Evolutionary conservation across 2,113 vertebrate species (phyloP), one percentile per base, ranked within the genome.

Genomic region (Tor tambroides): DNA sequence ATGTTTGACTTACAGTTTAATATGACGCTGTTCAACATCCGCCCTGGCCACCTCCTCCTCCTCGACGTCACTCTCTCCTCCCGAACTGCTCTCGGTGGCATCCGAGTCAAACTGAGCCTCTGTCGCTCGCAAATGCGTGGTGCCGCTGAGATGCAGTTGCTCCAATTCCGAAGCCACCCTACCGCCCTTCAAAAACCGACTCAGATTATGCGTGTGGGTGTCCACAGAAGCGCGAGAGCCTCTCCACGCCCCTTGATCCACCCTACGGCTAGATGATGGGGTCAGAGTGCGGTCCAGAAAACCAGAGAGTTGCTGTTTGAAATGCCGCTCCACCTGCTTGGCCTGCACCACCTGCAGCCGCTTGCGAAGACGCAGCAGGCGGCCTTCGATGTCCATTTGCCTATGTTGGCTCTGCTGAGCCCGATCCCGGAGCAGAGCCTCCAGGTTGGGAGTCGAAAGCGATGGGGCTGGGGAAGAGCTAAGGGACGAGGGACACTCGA

Each of bases 331-430:
- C 85, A 99, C 97, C 94, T 99, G 98, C 93, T 99, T 99, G 5
- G 97, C 98, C 92, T 99, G 98, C 76, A 99, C 98, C 84, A 99
- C 97, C 93, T 98, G 97, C 89, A 99, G 95, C 88, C 98, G 96
- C 85, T 99, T 99, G 88, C 98, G 97, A 84, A 99, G 95, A 63
- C 96, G 95, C 8, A 96, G 95, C 63, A 98, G 95, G 4, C 97
- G 93, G 87, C 91, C 96, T 91, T 99, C 97, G 0, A 99, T 97
- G 91, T 99, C 98, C 0, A 92, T 93, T 91, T 99, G 98, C 15
- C 97, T 95, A 69, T 95, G 94, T 85, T 92, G 92, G 91, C 91
- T 95, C 88, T 97, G 93, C 84, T 97, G 91, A 1, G 95, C 95
- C 91, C 96, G 95, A 84, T 98, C 97, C 89, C 95, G 95, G 30